Base-by-base conservation (phyloP, 2,888 invertebrate genomes). In the Penaeus monodon region DNA sequence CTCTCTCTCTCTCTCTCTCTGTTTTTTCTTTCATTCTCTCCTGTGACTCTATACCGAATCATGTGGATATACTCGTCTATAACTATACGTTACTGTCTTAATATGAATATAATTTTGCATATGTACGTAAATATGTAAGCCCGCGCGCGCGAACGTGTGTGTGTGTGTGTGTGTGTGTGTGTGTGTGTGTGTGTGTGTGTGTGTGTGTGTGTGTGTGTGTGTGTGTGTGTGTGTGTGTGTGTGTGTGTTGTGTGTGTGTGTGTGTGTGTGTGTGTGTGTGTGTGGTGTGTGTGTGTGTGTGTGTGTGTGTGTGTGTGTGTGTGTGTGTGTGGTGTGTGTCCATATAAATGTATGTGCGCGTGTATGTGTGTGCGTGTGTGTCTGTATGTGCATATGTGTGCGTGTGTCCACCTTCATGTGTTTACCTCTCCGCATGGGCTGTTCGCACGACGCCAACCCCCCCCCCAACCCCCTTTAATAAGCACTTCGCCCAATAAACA, bases 241-340 rank as follows among this genome's bases (percentile, higher is more conserved):
- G 44, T 76, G 33, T 27, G 44, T 74, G 29, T 17, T 27, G 64
- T 20, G 44, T 80, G 66, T 80, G 20, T 80, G 63, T 78, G 29
- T 49, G 80, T 80, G 63, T 63, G 80, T 80, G 33, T 29, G 76
- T 76, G 65, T 80, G 80, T 80, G 33, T 80, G 66, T 78, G 57
- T 65, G 80, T 80, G 65, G 80, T 80, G 44, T 80, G 33, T 64
- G 14, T 20, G 64, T 80, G 44, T n/a, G 76, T 76, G 38, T 68
- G 70, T 68, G 70, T 68, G 70, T 68, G 70, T 57, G 57, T 57
- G 57, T 57, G 57, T 57, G 57, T 57, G 57, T 57, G 57, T 57
- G 57, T 57, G 57, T 10, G 57, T 17, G 14, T 17, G 12, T 17
- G 14, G 44, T 44, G 44, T 44, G 44, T 8, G 44, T 44, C 6